phyloP scores from a whole-genome alignment of 2,888 invertebrate species.

The Aphidius colemani region DNA sequence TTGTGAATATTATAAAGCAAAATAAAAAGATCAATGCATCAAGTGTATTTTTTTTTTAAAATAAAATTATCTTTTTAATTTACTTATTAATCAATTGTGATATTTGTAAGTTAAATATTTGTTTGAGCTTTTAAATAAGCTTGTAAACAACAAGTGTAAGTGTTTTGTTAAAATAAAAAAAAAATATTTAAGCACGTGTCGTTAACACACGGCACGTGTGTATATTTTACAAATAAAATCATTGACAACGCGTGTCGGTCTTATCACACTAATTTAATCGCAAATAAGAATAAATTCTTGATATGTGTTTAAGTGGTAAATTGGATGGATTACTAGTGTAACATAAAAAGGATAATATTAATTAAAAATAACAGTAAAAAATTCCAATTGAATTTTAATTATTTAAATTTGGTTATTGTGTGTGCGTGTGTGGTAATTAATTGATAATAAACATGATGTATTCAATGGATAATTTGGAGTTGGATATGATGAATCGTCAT shows the following conservation, averaged over 20 bases:
- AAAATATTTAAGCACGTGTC: slow-evolving; percentile 44
- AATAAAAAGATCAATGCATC: too few species aligned
- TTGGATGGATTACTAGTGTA: slow-evolving; percentile 7
- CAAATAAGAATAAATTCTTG: slow-evolving; percentile 15
- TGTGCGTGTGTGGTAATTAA: slow-evolving; percentile 4
- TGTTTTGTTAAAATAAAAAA: slow-evolving; percentile 30
- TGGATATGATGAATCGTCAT: slow-evolving; percentile 72
- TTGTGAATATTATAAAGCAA: too few species aligned
- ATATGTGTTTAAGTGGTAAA: slow-evolving; percentile 33
- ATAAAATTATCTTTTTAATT: too few species aligned
- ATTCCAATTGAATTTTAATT: slow-evolving; percentile 11
- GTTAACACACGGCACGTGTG: slow-evolving; percentile 45
- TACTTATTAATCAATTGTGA: too few species aligned
- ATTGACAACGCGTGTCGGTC: slow-evolving; percentile 33
- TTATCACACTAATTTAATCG: slow-evolving; percentile 16
- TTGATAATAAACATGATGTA: slow-evolving; percentile 61
- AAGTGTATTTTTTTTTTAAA: too few species aligned
- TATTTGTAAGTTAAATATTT: background rate
- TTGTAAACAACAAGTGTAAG: background rate
- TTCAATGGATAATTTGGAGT: slow-evolving; percentile 71
- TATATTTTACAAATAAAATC: slow-evolving; percentile 45
- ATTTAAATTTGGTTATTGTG: background rate
- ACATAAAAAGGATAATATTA: background rate
- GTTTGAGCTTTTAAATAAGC: background rate
- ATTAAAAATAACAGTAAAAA: slow-evolving; percentile 2